Conservation (phyloP, 1,140 invertebrate species). For the Saccostrea glomerata region DNA sequence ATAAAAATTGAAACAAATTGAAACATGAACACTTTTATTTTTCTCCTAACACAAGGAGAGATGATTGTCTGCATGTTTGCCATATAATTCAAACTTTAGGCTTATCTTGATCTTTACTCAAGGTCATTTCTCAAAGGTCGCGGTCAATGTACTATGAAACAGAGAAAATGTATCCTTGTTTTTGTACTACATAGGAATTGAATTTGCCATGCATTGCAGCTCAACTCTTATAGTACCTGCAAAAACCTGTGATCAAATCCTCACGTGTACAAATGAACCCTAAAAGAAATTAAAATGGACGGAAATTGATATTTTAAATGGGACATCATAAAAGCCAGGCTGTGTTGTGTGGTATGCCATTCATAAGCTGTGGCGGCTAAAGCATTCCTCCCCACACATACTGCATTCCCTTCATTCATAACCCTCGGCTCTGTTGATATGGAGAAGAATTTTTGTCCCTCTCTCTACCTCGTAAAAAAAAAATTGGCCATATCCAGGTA, state of each 20-base stretch:
- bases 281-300: constrained; percentile 3
- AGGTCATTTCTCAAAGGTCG: no score
- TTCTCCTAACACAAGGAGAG: no score
- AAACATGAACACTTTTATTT: no score
- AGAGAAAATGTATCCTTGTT: no score
- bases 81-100: no score
- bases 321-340: constrained; percentile 18
- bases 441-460: background rate
- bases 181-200: no score
- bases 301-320: constrained; percentile 34
- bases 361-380: background rate
- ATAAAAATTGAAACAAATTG: no score
- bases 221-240: background rate
- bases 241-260: constrained; percentile 8
- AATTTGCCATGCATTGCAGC: no score
- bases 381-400: background rate
- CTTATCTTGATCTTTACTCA: no score
- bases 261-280: background rate
- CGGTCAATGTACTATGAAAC: no score
- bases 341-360: constrained; percentile 24
- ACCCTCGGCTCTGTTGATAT: constrained; percentile 9
- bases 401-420: constrained; percentile 14
- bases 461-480: constrained; percentile 6
- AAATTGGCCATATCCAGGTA: background rate
- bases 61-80: no score